Conservation (phyloP, 2,888 invertebrate species). For the Lordiphosa fenestrarum region DNA sequence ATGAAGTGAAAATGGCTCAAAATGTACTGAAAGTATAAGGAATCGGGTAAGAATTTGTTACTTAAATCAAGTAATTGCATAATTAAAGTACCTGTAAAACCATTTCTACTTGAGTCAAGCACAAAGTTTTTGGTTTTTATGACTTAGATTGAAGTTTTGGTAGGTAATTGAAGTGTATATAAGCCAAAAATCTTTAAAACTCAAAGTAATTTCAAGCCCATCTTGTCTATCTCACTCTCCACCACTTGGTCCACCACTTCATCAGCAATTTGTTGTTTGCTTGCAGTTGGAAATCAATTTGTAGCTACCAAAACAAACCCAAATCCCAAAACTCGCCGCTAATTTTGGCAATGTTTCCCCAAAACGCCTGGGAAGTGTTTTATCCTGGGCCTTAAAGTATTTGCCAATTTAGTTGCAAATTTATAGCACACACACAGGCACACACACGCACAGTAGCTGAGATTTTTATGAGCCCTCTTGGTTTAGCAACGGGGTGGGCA, state of each 20-base stretch:
- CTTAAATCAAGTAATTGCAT: too few relatives aligned
- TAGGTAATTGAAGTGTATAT: too few relatives aligned
- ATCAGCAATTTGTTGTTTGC: conserved; percentile 16
- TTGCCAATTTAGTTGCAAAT: conserved; percentile 60
- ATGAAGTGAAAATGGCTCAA: too few relatives aligned
- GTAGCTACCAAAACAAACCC: too few relatives aligned
- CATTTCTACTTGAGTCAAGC: too few relatives aligned
- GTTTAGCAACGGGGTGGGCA: conserved; percentile 21
- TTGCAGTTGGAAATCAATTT: conserved; percentile 11
- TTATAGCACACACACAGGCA: conserved; percentile 45
- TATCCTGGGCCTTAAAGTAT: conserved; percentile 34
- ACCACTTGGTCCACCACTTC: conserved; percentile 15
- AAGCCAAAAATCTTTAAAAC: too few relatives aligned
- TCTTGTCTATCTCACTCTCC: not conserved
- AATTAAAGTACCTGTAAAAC: too few relatives aligned
- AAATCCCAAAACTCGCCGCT: conserved; percentile 18
- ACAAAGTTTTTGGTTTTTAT: too few relatives aligned
- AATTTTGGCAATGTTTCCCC: conserved; percentile 38
- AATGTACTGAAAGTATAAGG: too few relatives aligned
- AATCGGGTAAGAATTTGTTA: too few relatives aligned
- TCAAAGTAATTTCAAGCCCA: too few relatives aligned
- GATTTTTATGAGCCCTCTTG: conserved; percentile 45
- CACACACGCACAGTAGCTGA: conserved; percentile 18
- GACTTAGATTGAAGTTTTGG: too few relatives aligned
- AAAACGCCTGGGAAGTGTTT: conserved; percentile 25